phyloP scores from a whole-genome alignment of 1,140 invertebrate species.

The Drosophila willistoni region DNA sequence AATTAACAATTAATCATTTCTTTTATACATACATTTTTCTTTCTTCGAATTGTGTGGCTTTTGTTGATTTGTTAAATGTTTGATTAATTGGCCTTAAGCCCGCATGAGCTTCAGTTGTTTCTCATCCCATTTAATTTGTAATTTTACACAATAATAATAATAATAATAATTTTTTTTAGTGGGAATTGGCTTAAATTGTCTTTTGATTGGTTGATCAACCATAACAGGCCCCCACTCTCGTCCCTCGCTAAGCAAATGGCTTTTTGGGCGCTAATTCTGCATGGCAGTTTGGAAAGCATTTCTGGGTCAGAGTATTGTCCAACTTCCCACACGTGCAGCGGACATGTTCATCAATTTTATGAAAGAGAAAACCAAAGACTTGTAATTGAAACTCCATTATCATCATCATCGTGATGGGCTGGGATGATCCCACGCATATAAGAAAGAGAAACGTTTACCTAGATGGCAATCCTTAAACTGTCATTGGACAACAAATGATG shows the following conservation, averaged over 20 bases:
- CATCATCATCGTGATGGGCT: background rate
- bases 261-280: conserved; percentile 44
- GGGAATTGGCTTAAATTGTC: conserved; percentile 63
- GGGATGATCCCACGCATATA: conserved; percentile 50
- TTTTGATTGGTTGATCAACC: conserved; percentile 69
- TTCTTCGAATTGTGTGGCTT: conserved; percentile 13
- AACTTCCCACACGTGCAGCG: conserved; percentile 41
- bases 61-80: conserved; percentile 78
- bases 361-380: conserved; percentile 42
- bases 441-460: conserved; percentile 36
- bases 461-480: conserved; percentile 67
- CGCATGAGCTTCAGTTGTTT: conserved; percentile 56
- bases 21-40: conserved; percentile 9
- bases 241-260: conserved; percentile 38
- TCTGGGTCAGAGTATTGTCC: conserved; percentile 52
- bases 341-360: conserved; percentile 66
- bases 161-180: conserved; percentile 19
- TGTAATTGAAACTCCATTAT: conserved; percentile 7
- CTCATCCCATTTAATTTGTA: conserved; percentile 64
- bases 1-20: conserved; percentile 74
- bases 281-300: conserved; percentile 19
- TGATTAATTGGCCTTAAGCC: conserved; percentile 71
- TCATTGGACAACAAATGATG: conserved; percentile 51
- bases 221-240: conserved; percentile 41
- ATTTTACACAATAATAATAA: conserved; percentile 71